Percentiles rank a stretch among this genome's conserved stretches.
phyloP scores from a whole-genome alignment of 2,113 vertebrate species.

The Corapipo altera region DNA sequence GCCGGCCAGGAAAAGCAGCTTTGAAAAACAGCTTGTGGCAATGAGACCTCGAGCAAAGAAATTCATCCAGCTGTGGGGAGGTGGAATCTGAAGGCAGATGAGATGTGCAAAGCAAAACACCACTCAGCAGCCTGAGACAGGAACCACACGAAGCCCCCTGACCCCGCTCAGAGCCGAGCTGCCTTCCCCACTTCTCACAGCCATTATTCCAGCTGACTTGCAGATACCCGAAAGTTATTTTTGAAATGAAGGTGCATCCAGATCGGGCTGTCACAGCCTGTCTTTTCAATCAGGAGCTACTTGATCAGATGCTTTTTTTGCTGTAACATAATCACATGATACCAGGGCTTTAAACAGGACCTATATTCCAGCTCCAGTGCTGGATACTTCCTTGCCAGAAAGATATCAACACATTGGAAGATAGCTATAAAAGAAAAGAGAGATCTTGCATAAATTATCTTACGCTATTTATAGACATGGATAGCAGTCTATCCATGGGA shows the following conservation, averaged over 20 bases:
- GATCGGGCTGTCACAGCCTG: conserved; percentile 24
- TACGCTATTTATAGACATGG: conserved; percentile 45
- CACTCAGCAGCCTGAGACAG: not conserved
- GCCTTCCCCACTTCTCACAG: not conserved
- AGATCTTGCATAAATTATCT: conserved; percentile 65
- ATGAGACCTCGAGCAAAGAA: not conserved
- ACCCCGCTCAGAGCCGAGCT: fast-evolving
- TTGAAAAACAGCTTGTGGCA: not conserved
- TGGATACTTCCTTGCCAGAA: not conserved
- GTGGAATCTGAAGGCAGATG: not conserved
- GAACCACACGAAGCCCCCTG: not conserved
- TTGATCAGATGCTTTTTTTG: conserved; percentile 31
- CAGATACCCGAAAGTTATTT: conserved; percentile 12
- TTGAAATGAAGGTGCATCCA: not conserved
- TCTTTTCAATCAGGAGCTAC: conserved; percentile 25
- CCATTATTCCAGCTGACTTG: conserved; percentile 39
- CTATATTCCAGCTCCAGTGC: not conserved
- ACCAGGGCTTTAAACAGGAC: not conserved
- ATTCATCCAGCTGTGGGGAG: not conserved
- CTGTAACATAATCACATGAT: not conserved
- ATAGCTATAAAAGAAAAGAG: conserved; percentile 16
- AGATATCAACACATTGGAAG: conserved; percentile 9
- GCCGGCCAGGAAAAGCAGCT: not conserved
- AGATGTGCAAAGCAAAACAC: not conserved
- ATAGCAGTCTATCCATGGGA: conserved; percentile 52